Evolutionary conservation across 2,113 vertebrate genomes (phyloP).

Genomic region (Athene cunicularia): DNA sequence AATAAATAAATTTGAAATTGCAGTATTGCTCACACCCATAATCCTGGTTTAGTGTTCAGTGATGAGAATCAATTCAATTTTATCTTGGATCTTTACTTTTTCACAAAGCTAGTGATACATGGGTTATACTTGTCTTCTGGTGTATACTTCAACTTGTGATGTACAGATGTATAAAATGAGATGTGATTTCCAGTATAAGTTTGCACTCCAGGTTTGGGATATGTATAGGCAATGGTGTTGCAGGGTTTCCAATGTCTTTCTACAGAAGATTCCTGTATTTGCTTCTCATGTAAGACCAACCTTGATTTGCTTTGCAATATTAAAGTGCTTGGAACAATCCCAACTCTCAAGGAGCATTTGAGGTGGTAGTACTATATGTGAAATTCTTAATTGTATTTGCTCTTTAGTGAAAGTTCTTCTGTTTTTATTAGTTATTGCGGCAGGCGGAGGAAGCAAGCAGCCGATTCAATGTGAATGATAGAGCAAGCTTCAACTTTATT

Average conservation of each 20-base stretch:
- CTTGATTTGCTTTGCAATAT: not conserved
- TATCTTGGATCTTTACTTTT: not conserved
- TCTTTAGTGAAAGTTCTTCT: not conserved
- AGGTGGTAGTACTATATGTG: not conserved
- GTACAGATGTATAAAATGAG: not conserved
- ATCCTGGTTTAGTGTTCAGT: not conserved
- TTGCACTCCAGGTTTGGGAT: not conserved
- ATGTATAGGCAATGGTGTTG: not conserved
- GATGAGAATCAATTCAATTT: not conserved
- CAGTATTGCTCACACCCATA: not conserved
- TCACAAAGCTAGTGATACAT: not conserved
- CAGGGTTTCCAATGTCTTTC: not conserved
- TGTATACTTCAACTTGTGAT: not conserved
- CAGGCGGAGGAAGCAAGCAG: too few species aligned
- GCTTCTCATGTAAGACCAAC: not conserved
- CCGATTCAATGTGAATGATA: too few species aligned
- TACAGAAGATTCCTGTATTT: not conserved
- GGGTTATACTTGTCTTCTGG: not conserved
- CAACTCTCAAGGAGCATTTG: not conserved
- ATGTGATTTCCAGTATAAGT: not conserved
- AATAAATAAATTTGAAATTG: not conserved
- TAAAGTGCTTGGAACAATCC: not conserved
- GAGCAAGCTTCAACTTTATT: too few species aligned
- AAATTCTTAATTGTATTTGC: not conserved
- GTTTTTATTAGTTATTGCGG: too few species aligned